A percentile compares a stretch with the other conserved stretches of the same genome.
Evolutionary conservation across 2,888 invertebrate genomes (phyloP).

Genomic region (Coelogynopora nodosa): DNA sequence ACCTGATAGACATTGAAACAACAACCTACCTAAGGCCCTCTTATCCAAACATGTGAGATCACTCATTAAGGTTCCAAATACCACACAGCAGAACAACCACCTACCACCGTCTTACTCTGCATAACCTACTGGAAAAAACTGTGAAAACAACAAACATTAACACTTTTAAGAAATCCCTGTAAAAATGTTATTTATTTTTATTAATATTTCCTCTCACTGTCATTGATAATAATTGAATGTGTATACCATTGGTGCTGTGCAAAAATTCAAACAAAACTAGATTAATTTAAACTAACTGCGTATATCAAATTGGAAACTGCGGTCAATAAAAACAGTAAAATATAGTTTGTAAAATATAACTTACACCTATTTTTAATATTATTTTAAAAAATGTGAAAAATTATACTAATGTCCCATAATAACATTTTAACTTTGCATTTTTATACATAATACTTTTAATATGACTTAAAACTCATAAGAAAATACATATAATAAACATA

Average conservation of each 20-base stretch:
- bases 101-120: not conserved
- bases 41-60: not conserved
- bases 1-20: not conserved
- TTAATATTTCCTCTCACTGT: not conserved
- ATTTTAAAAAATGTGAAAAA: no score
- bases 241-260: not conserved
- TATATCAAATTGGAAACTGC: no score
- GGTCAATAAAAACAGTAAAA: no score
- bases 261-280: no score
- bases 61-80: not conserved
- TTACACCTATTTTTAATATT: not conserved
- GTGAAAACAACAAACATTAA: not conserved
- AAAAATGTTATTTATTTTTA: not conserved
- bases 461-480: no score
- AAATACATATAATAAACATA: no score
- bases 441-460: no score
- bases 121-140: not conserved
- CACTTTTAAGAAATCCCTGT: not conserved
- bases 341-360: not conserved
- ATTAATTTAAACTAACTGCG: no score
- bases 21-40: not conserved
- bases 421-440: no score
- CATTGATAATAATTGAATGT: not conserved
- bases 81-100: not conserved
- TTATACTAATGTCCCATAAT: no score